Percentiles rank a stretch among this genome's conserved stretches.
Evolutionary conservation across 2,888 invertebrate genomes (phyloP).

Genomic region (Morpho helenor): DNA sequence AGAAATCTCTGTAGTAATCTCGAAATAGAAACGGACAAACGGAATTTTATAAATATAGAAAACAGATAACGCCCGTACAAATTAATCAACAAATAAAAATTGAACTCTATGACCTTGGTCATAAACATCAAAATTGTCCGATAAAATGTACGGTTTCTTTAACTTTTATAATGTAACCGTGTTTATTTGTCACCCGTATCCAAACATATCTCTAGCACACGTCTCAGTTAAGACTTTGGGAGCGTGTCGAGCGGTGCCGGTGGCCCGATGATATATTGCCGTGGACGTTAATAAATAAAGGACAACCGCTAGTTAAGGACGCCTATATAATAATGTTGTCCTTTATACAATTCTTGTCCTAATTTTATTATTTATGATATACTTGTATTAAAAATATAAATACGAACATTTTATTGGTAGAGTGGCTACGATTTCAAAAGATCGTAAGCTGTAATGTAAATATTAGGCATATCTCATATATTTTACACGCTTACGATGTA

Average conservation of each 20-base stretch:
- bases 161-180: constrained; percentile 25
- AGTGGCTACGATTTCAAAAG: not conserved
- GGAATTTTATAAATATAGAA: constrained; percentile 6
- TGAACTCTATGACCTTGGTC: constrained; percentile 7
- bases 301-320: constrained; percentile 41
- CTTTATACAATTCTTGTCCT: constrained; percentile 24
- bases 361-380: constrained; percentile 23
- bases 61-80: constrained; percentile 11
- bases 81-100: constrained; percentile 4
- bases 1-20: not conserved
- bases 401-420: constrained; percentile 6
- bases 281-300: constrained; percentile 49
- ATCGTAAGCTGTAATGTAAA: too few species aligned
- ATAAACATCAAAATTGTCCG: constrained; percentile 24
- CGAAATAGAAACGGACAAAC: not conserved
- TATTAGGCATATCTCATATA: too few species aligned
- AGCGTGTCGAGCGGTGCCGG: constrained; percentile 41
- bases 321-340: constrained; percentile 41
- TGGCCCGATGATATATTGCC: constrained; percentile 52
- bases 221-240: constrained; percentile 50
- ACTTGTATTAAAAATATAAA: constrained; percentile 3
- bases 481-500: too few species aligned
- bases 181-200: constrained; percentile 38
- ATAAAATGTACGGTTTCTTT: constrained; percentile 15
- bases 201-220: constrained; percentile 37